Evolutionary conservation across 2,888 invertebrate genomes (phyloP), one percentile per base, ranked within the genome.

Genomic region (Byasa hedistus): DNA sequence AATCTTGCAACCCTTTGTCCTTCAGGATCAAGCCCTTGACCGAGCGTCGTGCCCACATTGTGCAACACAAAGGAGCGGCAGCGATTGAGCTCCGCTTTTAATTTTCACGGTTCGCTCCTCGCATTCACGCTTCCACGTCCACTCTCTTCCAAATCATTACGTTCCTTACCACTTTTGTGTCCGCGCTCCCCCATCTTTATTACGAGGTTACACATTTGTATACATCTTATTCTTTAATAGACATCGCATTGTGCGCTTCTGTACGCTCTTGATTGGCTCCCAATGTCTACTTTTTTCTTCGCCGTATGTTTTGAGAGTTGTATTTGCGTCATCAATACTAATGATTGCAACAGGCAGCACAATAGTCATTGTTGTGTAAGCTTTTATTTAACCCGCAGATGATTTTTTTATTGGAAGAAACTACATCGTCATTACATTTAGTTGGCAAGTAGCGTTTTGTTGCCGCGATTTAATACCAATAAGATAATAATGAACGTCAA

Each of bases 71-170:
- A 89, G 80, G 84, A 75, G 83, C 88, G 87, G 84, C 86, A 78
- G 84, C 82, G 88, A 87, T 86, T 87, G 89, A 86, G 78, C 83
- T 79, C 80, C 79, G 81, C 82, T 83, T 89, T 88, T 89, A 86
- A 91, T 89, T 86, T 91, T 89, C 86, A 90, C 85, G 89, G 81
- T 82, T 85, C 84, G 80, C 82, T 87, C 87, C 81, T 82, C 82
- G 81, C 87, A 90, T 89, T 89, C 86, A 88, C 84, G 82, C 83
- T 78, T 74, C 75, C 75, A 69, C 69, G 84, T 84, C 84, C 84
- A 87, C 86, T 87, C 85, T 84, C 86, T 91, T 91, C 89, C 91
- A 83, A 90, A 88, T 91, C 91, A 91, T 91, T 91, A 91, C 86
- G 83, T 84, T 83, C 85, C 80, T 81, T 83, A 84, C 78, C 75